Evolutionary conservation across 2,113 vertebrate genomes (phyloP), one percentile per base, ranked within the genome.

Genomic region (Vulpes lagopus): DNA sequence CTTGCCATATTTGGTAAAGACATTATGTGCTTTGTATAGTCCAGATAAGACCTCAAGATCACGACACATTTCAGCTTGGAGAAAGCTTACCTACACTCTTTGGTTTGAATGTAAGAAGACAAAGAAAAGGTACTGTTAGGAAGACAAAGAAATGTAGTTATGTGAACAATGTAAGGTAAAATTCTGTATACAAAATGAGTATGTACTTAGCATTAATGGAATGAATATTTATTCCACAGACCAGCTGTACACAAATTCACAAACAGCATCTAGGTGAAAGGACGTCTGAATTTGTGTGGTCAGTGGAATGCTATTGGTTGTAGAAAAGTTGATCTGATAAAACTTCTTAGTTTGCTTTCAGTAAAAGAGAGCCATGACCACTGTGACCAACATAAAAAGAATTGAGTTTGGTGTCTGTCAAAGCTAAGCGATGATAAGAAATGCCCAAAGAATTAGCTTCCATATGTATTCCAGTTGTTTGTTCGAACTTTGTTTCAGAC

Each of bases 41-140:
- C 38, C 59, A 76, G 49, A 3, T 25, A 51, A 93, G 38, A 67
- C 53, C 8, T 55, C 51, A 59, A 62, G 60, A 32, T 81, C n/a
- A 59, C 11, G 17, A 73, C 12, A n/a, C 19, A 19, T 22, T 86
- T 51, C 59, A 71, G 12, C 57, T 92, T n/a, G 83, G 55, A 79
- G 73, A 92, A 88, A 71, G 65, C 4, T 25, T 38, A 10, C 73
- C 32, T 76, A 30, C 17, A 71, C 3, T 16, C 60, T 78, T 59
- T 67, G n/a, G 57, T 89, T 57, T 95, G 78, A 55, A 83, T 95
- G 64, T 64, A 57, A 62, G 86, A 64, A 76, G 67, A 81, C 51
- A 84, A 62, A 89, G 43, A 57, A 57, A 62, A 25, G 43, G 32
- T 65, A 59, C 38, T 69, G 17, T 79, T 43, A 51, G 62, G 87